These are phyloP conservation scores for Xenopus laevis DNA, from an alignment of 2,113 vertebrate species.

Conservation along the genomic window DNA sequence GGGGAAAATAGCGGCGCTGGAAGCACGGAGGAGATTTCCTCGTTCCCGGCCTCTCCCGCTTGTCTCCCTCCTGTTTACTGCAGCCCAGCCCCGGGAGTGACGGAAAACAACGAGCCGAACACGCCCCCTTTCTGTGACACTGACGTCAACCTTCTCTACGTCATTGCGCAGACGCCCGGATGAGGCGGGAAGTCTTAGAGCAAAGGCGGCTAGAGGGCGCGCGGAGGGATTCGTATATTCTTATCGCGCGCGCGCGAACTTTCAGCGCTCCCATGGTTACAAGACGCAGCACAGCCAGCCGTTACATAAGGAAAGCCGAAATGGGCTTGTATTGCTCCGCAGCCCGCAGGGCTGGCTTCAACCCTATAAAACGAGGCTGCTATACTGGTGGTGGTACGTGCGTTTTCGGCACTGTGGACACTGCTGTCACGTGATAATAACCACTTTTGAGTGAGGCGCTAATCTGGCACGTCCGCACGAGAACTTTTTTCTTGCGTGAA, in stretches of 20 bases:
- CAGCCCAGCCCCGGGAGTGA: constrained; percentile 26
- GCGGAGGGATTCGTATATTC: neutral
- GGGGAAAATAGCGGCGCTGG: neutral
- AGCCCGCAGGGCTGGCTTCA: no score
- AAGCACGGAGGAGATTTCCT: neutral
- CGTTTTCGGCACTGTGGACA: no score
- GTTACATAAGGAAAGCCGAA: no score
- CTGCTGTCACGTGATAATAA: no score
- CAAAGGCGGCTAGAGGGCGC: constrained; percentile 18
- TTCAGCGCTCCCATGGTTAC: neutral
- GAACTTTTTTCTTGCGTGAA: no score
- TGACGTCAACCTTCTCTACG: constrained; percentile 25
- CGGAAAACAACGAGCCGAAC: neutral
- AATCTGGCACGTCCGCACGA: no score
- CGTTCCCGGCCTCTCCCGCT: constrained; percentile 4
- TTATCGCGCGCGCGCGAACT: neutral
- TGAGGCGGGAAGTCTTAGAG: constrained; percentile 14
- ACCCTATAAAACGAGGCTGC: no score
- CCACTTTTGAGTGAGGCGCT: no score
- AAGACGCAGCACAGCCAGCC: no score
- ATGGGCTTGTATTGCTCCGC: no score
- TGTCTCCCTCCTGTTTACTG: neutral
- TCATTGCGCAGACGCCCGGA: neutral
- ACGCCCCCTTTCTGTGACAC: constrained; percentile 20
- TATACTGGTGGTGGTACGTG: no score